A percentile compares a stretch with the other conserved stretches of the same genome.
Conservation (phyloP, 2,797 vertebrate genomes). For the Hydrophis major region DNA sequence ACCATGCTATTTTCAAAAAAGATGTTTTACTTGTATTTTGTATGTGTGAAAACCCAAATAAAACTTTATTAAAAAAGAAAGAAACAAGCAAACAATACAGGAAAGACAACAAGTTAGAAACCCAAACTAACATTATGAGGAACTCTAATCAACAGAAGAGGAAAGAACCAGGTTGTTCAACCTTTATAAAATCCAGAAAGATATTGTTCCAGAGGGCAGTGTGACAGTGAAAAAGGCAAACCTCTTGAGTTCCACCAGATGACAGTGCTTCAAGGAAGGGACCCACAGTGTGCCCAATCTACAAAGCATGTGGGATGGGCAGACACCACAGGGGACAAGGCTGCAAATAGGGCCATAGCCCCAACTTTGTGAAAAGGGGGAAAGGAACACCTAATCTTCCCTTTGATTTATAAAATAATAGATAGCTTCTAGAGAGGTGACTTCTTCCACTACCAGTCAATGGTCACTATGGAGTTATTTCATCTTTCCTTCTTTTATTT, state of each 20-base stretch:
- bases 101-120: neutral
- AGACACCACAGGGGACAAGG: neutral
- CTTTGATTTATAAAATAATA: neutral
- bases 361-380: constrained; percentile 40
- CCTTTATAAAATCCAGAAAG: neutral
- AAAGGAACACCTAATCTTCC: neutral
- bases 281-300: neutral
- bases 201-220: neutral
- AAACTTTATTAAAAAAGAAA: neutral
- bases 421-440: neutral
- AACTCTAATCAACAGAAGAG: neutral
- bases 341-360: neutral
- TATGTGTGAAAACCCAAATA: too few species aligned
- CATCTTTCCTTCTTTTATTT: neutral
- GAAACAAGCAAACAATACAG: neutral
- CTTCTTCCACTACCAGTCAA: neutral
- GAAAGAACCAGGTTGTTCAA: neutral
- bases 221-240: neutral
- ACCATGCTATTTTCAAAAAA: too few species aligned
- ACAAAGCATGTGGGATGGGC: neutral
- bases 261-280: neutral
- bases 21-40: too few species aligned
- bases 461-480: neutral
- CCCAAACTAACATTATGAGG: neutral
- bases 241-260: neutral